These are phyloP conservation scores for Dendrolimus pini DNA, from an alignment of 2,888 invertebrate species.

Conservation along the genomic window DNA sequence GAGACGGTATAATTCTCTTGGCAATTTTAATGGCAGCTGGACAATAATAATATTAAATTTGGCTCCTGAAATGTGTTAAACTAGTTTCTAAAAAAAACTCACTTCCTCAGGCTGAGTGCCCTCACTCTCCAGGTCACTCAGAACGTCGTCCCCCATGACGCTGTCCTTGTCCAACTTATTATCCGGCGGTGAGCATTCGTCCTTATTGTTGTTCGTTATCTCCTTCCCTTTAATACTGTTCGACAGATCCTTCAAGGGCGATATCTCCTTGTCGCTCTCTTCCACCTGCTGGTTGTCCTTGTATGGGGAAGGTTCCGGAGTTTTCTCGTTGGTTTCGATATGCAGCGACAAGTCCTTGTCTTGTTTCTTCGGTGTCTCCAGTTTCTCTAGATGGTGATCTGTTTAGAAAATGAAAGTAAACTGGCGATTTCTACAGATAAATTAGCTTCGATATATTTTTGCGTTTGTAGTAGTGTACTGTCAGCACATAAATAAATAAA, in stretches of 20 bases:
- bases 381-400: slow-evolving; percentile 30
- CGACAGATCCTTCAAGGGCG: slow-evolving; percentile 51
- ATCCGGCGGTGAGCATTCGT: slow-evolving; percentile 62
- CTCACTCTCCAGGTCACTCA: slow-evolving; percentile 92
- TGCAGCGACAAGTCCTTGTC: slow-evolving; percentile 36
- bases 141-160: slow-evolving; percentile 78
- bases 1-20: too few relatives aligned
- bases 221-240: slow-evolving; percentile 48
- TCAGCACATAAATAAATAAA: too few relatives aligned
- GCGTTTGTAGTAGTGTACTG: too few relatives aligned
- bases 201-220: slow-evolving; percentile 62
- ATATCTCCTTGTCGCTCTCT: slow-evolving; percentile 45
- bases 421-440: too few relatives aligned
- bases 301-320: slow-evolving; percentile 30
- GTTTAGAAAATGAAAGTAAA: background rate
- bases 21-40: too few relatives aligned
- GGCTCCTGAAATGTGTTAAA: too few relatives aligned
- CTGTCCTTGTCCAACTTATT: slow-evolving; percentile 78
- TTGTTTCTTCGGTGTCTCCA: slow-evolving; percentile 46
- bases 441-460: too few relatives aligned
- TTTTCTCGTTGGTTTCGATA: slow-evolving; percentile 27
- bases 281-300: slow-evolving; percentile 28
- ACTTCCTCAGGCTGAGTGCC: slow-evolving; percentile 91
- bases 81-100: slow-evolving; percentile 9
- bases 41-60: too few relatives aligned